Percentiles rank a stretch among this genome's conserved stretches.
Evolutionary conservation across 2,888 invertebrate genomes (phyloP).

Genomic region (Onchidella celtica): DNA sequence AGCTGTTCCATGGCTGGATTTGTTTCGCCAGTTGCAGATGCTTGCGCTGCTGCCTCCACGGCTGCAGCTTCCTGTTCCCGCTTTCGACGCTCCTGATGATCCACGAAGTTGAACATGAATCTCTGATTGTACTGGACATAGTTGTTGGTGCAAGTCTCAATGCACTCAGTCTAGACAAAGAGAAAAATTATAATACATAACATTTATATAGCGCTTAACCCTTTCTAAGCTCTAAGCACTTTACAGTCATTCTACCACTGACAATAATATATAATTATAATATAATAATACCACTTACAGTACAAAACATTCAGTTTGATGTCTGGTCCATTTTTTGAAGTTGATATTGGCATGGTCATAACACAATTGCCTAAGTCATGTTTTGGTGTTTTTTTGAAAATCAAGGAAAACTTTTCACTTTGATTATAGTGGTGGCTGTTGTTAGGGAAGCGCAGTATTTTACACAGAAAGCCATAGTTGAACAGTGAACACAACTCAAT

Average conservation of each 20-base stretch:
- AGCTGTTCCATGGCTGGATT: not conserved
- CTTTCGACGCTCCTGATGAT: conserved; percentile 82
- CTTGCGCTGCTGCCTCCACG: conserved; percentile 37
- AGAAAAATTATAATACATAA: not conserved
- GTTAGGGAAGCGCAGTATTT: too few species aligned
- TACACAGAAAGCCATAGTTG: too few species aligned
- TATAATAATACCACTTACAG: not conserved
- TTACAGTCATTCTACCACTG: too few species aligned
- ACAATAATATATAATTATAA: not conserved
- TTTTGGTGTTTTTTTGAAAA: too few species aligned
- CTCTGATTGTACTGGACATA: conserved; percentile 84
- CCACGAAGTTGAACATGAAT: conserved; percentile 84
- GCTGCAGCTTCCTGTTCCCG: conserved; percentile 53
- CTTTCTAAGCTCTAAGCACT: too few species aligned
- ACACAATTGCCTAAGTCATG: too few species aligned
- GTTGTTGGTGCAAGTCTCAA: conserved; percentile 83
- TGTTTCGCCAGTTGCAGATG: conserved; percentile 20
- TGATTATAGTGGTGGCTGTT: too few species aligned
- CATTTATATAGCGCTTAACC: not conserved
- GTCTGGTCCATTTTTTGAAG: too few species aligned
- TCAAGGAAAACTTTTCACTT: too few species aligned
- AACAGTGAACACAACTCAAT: too few species aligned
- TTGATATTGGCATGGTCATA: too few species aligned
- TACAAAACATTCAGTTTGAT: too few species aligned
- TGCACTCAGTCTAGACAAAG: conserved; percentile 82